Evolutionary conservation across 2,797 vertebrate genomes (phyloP).

Genomic region (Mormyrus hasselquistii): DNA sequence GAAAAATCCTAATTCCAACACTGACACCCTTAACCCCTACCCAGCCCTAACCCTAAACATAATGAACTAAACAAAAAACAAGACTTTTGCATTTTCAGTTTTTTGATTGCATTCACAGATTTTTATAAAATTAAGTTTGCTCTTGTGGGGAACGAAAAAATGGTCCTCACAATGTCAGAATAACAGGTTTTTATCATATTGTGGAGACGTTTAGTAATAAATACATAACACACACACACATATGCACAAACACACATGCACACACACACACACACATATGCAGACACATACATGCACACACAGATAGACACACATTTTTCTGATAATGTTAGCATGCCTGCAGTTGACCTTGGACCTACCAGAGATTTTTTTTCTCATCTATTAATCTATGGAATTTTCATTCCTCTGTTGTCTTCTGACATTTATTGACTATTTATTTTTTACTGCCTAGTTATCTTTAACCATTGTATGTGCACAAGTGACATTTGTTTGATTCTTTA

Average conservation of each 20-base stretch:
- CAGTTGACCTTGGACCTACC: not conserved
- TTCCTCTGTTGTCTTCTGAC: not conserved
- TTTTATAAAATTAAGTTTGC: too few relatives aligned
- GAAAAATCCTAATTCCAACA: too few relatives aligned
- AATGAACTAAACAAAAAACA: too few relatives aligned
- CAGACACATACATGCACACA: not conserved
- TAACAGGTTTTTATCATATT: not conserved
- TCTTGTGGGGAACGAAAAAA: not conserved
- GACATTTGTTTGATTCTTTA: not conserved
- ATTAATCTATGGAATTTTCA: not conserved
- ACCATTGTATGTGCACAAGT: not conserved
- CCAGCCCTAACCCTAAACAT: too few relatives aligned
- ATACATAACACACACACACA: not conserved
- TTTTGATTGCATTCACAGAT: too few relatives aligned
- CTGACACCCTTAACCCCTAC: too few relatives aligned
- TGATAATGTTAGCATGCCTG: not conserved
- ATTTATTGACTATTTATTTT: not conserved
- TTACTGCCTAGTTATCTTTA: not conserved
- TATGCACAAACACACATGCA: too few relatives aligned
- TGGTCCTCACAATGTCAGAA: not conserved
- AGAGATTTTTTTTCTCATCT: not conserved
- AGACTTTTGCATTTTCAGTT: too few relatives aligned
- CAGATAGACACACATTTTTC: not conserved
- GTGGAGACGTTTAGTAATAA: not conserved
- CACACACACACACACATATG: not conserved